Evolutionary conservation across 2,888 invertebrate genomes (phyloP).

Genomic region (Lymantria monacha): DNA sequence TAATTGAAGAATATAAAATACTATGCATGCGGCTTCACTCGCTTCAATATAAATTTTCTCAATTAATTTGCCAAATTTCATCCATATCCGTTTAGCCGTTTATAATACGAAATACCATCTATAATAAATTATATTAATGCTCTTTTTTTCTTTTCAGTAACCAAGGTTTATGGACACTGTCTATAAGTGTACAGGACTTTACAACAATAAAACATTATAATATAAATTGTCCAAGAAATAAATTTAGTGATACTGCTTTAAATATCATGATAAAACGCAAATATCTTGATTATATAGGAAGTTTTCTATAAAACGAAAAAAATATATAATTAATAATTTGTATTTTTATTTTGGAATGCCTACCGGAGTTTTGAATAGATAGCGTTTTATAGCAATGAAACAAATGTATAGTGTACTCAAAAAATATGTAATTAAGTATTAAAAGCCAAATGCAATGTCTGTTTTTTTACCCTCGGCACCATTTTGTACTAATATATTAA

Average conservation of each 20-base stretch:
- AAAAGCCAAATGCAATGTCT: slow-evolving; percentile 76
- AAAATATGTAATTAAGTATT: slow-evolving; percentile 81
- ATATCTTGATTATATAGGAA: slow-evolving; percentile 76
- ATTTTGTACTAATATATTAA: background rate
- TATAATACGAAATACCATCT: too few species aligned
- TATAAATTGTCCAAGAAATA: slow-evolving; percentile 78
- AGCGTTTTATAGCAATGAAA: slow-evolving; percentile 82
- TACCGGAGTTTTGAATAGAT: slow-evolving; percentile 81
- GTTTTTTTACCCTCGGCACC: slow-evolving; percentile 37
- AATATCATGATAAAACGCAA: slow-evolving; percentile 76
- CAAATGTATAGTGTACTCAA: slow-evolving; percentile 81
- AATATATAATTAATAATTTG: slow-evolving; percentile 69
- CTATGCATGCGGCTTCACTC: too few species aligned
- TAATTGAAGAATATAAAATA: too few species aligned
- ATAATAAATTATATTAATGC: too few species aligned
- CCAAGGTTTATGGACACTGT: slow-evolving; percentile 50
- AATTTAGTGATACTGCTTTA: slow-evolving; percentile 82
- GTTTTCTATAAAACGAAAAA: slow-evolving; percentile 79
- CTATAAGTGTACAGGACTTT: slow-evolving; percentile 50
- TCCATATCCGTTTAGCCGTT: too few species aligned
- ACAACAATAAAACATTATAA: slow-evolving; percentile 70
- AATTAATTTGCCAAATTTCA: too few species aligned
- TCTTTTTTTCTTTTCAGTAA: slow-evolving; percentile 58
- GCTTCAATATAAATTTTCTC: too few species aligned
- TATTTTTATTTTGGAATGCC: slow-evolving; percentile 77